Percentiles rank a stretch among this genome's conserved stretches.
Evolutionary conservation across 2,797 vertebrate species (phyloP).

Genomic region (Dendrocincla fuliginosa): DNA sequence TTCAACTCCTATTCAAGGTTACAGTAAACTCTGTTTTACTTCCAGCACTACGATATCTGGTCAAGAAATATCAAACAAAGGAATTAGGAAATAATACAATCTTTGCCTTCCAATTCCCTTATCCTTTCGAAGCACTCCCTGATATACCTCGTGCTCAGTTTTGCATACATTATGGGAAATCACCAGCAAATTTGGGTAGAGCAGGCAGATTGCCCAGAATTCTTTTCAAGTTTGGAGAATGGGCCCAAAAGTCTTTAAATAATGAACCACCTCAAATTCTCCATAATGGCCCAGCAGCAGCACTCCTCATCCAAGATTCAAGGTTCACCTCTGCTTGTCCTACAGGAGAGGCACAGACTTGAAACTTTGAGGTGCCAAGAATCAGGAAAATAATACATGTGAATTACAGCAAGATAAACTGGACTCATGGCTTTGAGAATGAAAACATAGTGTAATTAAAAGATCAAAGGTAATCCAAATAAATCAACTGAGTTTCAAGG

Average conservation of each 20-base stretch:
- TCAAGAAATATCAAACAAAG: not conserved
- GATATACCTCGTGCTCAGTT: not conserved
- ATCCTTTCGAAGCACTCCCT: not conserved
- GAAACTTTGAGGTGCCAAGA: constrained; percentile 29
- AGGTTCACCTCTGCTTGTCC: constrained; percentile 60
- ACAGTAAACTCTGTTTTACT: not conserved
- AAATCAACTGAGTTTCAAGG: not conserved
- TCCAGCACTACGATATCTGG: not conserved
- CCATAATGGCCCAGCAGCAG: constrained; percentile 19
- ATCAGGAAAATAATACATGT: constrained; percentile 18
- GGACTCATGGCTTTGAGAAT: constrained; percentile 38
- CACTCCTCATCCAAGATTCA: constrained; percentile 19
- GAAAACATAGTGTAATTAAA: constrained; percentile 32
- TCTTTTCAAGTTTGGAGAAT: constrained; percentile 51
- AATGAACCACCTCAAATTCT: constrained; percentile 60
- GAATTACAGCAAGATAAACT: constrained; percentile 34
- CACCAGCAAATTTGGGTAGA: constrained; percentile 9
- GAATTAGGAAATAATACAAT: not conserved
- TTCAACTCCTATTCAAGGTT: not conserved
- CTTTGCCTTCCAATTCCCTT: not conserved
- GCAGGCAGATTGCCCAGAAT: constrained; percentile 29
- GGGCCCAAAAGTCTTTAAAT: constrained; percentile 50
- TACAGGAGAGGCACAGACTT: constrained; percentile 44
- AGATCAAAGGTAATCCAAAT: constrained; percentile 43
- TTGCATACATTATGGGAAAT: constrained; percentile 38